These are phyloP conservation scores for Telmatochromis bifrenatus DNA, from an alignment of 2,113 vertebrate genomes.

Conservation along the genomic window DNA sequence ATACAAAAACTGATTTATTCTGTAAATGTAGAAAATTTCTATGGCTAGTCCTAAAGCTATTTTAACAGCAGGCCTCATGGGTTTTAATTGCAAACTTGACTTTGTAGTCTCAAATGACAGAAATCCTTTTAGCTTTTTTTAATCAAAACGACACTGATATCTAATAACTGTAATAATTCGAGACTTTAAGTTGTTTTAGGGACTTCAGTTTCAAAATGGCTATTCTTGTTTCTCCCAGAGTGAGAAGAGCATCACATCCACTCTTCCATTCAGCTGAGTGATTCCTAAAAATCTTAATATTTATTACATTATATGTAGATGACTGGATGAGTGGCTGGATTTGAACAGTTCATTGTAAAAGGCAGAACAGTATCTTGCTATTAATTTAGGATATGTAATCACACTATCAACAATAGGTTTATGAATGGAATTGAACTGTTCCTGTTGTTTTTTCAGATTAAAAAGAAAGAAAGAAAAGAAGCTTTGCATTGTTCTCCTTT, in stretches of 20 bases:
- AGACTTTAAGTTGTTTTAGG: neutral
- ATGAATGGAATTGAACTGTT: neutral
- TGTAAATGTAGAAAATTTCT: neutral
- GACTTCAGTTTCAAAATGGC: neutral
- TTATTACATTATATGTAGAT: neutral
- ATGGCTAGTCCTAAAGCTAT: neutral
- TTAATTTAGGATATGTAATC: neutral
- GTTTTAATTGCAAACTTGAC: neutral
- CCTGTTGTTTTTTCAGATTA: neutral
- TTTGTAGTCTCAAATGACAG: neutral
- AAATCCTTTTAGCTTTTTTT: neutral
- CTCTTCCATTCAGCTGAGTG: neutral
- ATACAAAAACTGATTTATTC: rapidly evolving
- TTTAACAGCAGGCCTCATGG: neutral
- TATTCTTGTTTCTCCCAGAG: neutral
- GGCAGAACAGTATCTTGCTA: neutral
- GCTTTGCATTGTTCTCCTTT: neutral
- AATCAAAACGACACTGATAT: neutral
- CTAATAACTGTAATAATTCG: neutral
- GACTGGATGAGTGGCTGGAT: neutral
- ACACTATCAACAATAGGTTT: neutral
- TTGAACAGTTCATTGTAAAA: neutral
- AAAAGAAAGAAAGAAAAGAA: neutral
- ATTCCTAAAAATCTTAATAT: neutral
- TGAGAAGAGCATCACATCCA: neutral